Evolutionary conservation across 2,888 invertebrate species (phyloP), one percentile per base, ranked within the genome.

Genomic region (Synanthedon myopaeformis): DNA sequence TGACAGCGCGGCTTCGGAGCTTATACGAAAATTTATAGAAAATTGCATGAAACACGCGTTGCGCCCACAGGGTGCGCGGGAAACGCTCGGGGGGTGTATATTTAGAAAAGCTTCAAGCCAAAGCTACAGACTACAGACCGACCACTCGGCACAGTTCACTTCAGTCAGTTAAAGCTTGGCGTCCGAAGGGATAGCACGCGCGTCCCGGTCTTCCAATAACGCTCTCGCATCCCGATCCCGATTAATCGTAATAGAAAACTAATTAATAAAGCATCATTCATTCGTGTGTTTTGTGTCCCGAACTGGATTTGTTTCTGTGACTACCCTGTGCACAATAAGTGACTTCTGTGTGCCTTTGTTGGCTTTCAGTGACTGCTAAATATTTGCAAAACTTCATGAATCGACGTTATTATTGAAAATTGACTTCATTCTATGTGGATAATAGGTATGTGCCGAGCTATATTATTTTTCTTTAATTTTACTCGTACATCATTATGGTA

Each of bases 1-100:
- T 83, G 85, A 84, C 84, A 83, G 82, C 74, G 69, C 66, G 78
- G 82, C 78, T 80, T 81, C 74, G 73, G 74, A 76, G 85, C 82
- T 85, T 82, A 80, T 74, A 79, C 76, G 84, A 84, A 83, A 84
- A 82, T 86, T 83, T 84, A 85, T 85, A 82, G 85, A 85, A 85
- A 85, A 85, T 83, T 84, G 84, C 82, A 85, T 78, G 79, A 72
- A 70, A 75, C 74, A 79, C 74, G 76, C 79, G 82, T 78, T 79
- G 80, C 79, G 82, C 75, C 70, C 72, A 64, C 68, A 67, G 74
- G 74, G 75, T 73, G 83, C 80, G 84, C 82, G 83, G 74, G 73
- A 76, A 77, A 64, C 70, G 77, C 35, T 35, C 35, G 35, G 74
- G 80, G 83, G 83, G 82, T 81, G 82, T 85, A 80, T 87, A 84